Evolutionary conservation across 2,888 invertebrate genomes (phyloP).

Genomic region (Tiliacea aurago): DNA sequence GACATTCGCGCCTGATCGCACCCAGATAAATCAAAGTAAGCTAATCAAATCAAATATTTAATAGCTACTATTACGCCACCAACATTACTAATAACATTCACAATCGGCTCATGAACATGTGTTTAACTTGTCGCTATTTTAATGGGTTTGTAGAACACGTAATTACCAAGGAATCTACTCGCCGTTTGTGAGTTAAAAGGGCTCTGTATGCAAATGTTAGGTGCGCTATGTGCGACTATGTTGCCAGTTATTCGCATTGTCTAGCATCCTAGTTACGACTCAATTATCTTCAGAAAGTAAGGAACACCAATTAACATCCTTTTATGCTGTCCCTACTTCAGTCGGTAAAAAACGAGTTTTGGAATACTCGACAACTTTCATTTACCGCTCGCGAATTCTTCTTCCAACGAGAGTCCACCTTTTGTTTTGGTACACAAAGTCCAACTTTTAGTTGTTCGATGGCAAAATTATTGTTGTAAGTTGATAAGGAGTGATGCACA

Average conservation of each 20-base stretch:
- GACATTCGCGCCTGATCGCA: slow-evolving; percentile 50
- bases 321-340: slow-evolving; percentile 78
- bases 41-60: slow-evolving; percentile 53
- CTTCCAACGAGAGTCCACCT: slow-evolving; percentile 37
- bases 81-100: slow-evolving; percentile 51
- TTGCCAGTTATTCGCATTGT: slow-evolving; percentile 80
- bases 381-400: slow-evolving; percentile 46
- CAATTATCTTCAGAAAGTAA: slow-evolving; percentile 83
- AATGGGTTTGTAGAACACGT: slow-evolving; percentile 66
- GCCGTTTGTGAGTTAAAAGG: slow-evolving; percentile 70
- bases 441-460: slow-evolving; percentile 45
- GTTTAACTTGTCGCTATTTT: slow-evolving; percentile 65
- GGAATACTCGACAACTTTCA: slow-evolving; percentile 54
- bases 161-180: slow-evolving; percentile 71
- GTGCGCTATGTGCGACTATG: slow-evolving; percentile 72
- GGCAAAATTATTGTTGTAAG: slow-evolving; percentile 57
- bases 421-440: slow-evolving; percentile 47
- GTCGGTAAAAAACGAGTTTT: slow-evolving; percentile 71
- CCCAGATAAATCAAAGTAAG: slow-evolving; percentile 55
- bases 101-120: slow-evolving; percentile 61
- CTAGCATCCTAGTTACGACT: slow-evolving; percentile 81
- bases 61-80: slow-evolving; percentile 39
- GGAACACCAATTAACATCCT: slow-evolving; percentile 85
- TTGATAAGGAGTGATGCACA: slow-evolving; percentile 74
- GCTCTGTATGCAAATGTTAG: slow-evolving; percentile 80